Percentiles rank a stretch among this genome's conserved stretches.
phyloP scores from a whole-genome alignment of 2,888 invertebrate genomes.

The Watsonalla cultraria region DNA sequence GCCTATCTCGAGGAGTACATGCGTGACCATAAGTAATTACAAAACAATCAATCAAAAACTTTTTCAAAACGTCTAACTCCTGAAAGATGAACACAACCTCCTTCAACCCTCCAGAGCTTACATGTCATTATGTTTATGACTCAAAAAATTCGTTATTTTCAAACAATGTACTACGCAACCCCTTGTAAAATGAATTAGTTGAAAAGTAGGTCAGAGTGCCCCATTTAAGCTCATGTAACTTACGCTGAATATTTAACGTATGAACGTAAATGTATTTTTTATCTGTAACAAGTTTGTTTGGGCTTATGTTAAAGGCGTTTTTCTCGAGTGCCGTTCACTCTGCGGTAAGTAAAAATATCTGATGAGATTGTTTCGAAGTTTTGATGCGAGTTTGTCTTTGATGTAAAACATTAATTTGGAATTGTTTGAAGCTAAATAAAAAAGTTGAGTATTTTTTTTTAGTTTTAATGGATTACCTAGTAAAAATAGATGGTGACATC shows the following conservation, averaged over 20 bases:
- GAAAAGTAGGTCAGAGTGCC: conserved; percentile 53
- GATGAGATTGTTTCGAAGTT: too few species aligned
- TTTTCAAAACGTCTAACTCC: not conserved
- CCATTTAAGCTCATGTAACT: conserved; percentile 12
- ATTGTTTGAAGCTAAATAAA: too few species aligned
- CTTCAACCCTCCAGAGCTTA: conserved; percentile 14
- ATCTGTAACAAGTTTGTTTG: conserved; percentile 4
- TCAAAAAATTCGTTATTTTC: conserved; percentile 40
- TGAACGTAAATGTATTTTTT: conserved; percentile 24
- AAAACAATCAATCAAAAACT: too few species aligned
- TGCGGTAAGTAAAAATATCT: too few species aligned
- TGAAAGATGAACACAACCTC: conserved; percentile 3
- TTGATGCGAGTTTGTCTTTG: too few species aligned
- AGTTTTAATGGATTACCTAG: too few species aligned
- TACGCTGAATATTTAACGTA: conserved; percentile 27
- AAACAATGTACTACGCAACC: conserved; percentile 31
- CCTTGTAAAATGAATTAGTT: conserved; percentile 52
- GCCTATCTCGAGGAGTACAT: too few species aligned
- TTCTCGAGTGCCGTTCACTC: not conserved
- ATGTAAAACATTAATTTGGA: too few species aligned
- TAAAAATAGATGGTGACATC: too few species aligned
- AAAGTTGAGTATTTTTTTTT: too few species aligned
- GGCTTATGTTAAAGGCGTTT: not conserved
- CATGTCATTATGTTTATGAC: conserved; percentile 22
- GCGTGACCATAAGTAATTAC: too few species aligned